Conservation (phyloP, 64 coral and sea anemone species). For the Montipora efflorescens region DNA sequence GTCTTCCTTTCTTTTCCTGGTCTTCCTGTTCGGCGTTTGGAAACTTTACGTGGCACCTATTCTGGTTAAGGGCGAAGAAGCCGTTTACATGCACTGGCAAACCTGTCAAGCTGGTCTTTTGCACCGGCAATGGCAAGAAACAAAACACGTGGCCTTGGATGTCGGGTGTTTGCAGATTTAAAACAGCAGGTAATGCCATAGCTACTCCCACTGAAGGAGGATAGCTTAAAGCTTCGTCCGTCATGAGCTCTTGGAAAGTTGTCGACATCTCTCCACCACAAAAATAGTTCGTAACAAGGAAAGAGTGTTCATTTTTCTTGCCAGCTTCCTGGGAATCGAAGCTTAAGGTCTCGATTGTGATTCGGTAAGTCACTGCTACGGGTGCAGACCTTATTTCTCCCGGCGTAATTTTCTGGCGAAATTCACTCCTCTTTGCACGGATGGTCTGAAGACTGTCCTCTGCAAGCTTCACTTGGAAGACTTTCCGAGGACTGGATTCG, state of each 20-base stretch:
- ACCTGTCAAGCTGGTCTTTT: conserved; percentile 85
- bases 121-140: conserved; percentile 85
- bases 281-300: conserved; percentile 70
- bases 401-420: not conserved
- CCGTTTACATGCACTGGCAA: conserved; percentile 97
- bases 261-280: conserved; percentile 52
- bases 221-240: conserved; percentile 70
- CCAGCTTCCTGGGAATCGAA: not conserved
- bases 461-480: not conserved
- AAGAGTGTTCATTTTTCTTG: conserved; percentile 22
- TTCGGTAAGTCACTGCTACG: conserved; percentile 56
- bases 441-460: not conserved
- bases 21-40: conserved; percentile 84
- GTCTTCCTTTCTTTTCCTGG: not conserved
- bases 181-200: not conserved
- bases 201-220: conserved; percentile 80
- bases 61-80: conserved; percentile 92
- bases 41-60: conserved; percentile 85
- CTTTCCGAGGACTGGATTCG: conserved; percentile 12
- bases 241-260: conserved; percentile 44
- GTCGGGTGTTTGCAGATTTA: not conserved
- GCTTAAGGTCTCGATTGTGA: conserved; percentile 53
- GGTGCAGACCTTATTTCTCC: not conserved
- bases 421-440: conserved; percentile 65
- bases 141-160: conserved; percentile 74